Evolutionary conservation across 2,888 invertebrate genomes (phyloP), one percentile per base, ranked within the genome.

Genomic region (Nudaria mundana): DNA sequence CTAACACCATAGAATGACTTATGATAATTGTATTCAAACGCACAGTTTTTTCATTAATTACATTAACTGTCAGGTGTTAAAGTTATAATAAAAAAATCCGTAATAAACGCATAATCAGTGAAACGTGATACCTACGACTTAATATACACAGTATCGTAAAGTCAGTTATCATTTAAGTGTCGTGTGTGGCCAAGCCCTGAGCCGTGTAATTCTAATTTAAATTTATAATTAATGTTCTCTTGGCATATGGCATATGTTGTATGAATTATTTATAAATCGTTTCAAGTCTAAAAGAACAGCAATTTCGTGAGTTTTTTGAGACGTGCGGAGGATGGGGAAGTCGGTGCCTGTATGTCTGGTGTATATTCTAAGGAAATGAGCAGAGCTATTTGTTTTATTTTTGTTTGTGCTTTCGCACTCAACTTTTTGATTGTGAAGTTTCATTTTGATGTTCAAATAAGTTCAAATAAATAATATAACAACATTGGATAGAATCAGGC

Each of bases 181-280:
- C 11, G 20, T 43, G 33, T 33, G 26, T 34, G 34, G 12, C 46
- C 39, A 50, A 50, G 46, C 16, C 25, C 34, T 34, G 13, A 34
- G 24, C 40, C 62, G 48, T 53, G 58, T 63, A 55, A 63, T 56
- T 53, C 52, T 56, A 61, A 58, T 53, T 61, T 66, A 57, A 55
- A 59, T 50, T 52, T 57, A 58, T 66, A 63, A 64, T 65, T 60
- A 60, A 56, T 56, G 58, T 54, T 56, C 45, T 58, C 49, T 52
- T 57, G 58, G 61, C 64, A 61, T 54, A 64, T 62, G 66, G 58
- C 52, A 56, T 55, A 53, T 52, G 60, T 52, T 54, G 49, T 55
- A 63, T 62, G 66, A 63, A 65, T 62, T 53, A 64, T 65, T 62
- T 63, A 62, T 50, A 48, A 44, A 37, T 39, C 42, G 53, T 48